Evolutionary conservation across 2,113 vertebrate genomes (phyloP).

Genomic region (Urocitellus parryii): DNA sequence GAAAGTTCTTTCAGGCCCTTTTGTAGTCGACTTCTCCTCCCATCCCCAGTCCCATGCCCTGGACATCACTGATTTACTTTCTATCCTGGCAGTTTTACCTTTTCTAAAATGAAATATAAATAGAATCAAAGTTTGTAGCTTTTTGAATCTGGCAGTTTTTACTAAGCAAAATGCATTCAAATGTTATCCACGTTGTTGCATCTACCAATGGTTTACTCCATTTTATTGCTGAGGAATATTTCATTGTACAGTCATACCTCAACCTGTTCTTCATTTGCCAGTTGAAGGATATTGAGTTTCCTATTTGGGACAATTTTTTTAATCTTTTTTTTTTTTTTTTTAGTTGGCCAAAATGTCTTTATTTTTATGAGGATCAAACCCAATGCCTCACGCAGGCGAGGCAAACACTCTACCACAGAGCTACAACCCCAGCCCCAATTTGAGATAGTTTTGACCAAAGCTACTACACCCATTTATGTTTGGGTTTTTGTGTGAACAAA

Average conservation of each 20-base stretch:
- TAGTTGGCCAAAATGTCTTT: too few species aligned
- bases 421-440: neutral
- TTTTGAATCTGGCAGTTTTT: neutral
- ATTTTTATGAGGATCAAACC: too few species aligned
- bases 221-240: neutral
- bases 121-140: neutral
- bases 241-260: neutral
- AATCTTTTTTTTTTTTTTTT: too few species aligned
- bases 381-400: too few species aligned
- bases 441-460: neutral
- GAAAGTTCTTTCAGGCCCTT: neutral
- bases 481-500: neutral
- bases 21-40: too few species aligned
- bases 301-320: too few species aligned
- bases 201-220: neutral
- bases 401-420: too few species aligned
- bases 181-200: neutral
- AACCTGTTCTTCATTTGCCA: neutral
- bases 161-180: neutral
- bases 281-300: neutral
- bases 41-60: neutral
- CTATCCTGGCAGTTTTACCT: neutral
- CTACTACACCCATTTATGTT: neutral
- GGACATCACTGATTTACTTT: neutral
- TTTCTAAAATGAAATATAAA: constrained; percentile 10